Base-by-base conservation (phyloP, 2,797 vertebrate genomes). In the Valencia hispanica region DNA sequence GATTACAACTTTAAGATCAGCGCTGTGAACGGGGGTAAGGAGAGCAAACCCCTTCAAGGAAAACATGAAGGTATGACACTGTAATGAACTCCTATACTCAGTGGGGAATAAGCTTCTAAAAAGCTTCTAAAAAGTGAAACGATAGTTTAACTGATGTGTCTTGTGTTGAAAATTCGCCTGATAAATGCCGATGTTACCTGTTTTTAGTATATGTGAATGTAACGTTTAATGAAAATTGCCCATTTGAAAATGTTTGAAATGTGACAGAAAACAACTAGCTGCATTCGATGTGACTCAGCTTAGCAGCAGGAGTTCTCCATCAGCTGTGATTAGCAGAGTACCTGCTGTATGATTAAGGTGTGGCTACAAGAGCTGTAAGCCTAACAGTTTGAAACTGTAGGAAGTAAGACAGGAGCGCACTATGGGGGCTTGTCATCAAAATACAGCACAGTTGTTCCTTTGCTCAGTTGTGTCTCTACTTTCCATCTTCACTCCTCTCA, bases 11-110 rank as follows among this genome's bases (percentile, higher is more conserved):
- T 98, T 79, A 96, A 96, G 84, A 91, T 99, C 63, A 94, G 94
- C 27, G 95, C 97, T 0, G 90, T 97, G 84, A 93, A 74, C 32
- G 96, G 96, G 81, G 94, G 92, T 45, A 89, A 95, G 87, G 95
- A 96, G 88, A 99, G 98, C 91, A 96, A 96, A 82, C 95, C 98
- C 1, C 96, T 96, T 8, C 93, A 94, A 89, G 97, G 96, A 84
- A 96, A 94, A 71, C 97, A 97, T 88, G 94, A 96, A 96, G 97
- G 98, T 99, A 92, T 73, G 79, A 75, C 34, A 14, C 25, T 0
- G 39, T 3, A 27, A n/a, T 30, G 3, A 34, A 20, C 22, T 32
- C 22, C 1, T 0, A 61, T 50, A 25, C 18, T 2, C 4, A 8
- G 7, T 69, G 27, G 3, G 15, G 22, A 17, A 34, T 6, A 18